Conservation (phyloP, 2,113 vertebrate species). For the Colossoma macropomum region DNA sequence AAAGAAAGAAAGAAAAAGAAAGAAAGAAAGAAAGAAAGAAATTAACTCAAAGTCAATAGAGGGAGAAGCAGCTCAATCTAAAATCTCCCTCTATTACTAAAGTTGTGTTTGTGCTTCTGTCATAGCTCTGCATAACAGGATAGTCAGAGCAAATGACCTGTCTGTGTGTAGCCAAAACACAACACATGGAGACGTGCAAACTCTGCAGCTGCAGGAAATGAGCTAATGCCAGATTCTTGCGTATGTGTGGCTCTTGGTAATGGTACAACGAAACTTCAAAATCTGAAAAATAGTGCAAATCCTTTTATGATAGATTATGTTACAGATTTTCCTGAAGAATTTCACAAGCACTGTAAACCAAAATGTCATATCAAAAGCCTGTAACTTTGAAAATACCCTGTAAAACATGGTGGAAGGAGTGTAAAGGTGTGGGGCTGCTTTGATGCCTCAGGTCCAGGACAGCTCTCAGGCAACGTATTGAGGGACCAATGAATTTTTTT, state of each 20-base stretch:
- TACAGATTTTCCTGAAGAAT: no score
- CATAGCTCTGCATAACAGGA: constrained; percentile 27
- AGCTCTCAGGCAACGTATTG: no score
- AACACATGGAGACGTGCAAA: not conserved
- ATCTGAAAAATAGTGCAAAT: not conserved
- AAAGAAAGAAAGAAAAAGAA: not conserved
- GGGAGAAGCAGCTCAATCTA: not conserved
- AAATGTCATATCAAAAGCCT: no score
- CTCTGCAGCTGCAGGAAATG: not conserved
- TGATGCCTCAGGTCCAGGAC: no score
- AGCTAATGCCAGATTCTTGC: not conserved
- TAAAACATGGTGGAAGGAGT: no score
- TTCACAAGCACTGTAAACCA: no score
- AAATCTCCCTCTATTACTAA: not conserved
- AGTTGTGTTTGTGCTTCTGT: constrained; percentile 13
- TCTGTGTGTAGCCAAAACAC: constrained; percentile 27
- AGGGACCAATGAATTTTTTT: no score
- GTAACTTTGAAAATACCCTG: no score
- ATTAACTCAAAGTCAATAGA: not conserved
- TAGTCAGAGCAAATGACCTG: not conserved
- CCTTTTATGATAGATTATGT: not conserved
- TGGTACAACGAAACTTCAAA: not conserved
- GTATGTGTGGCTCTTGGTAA: not conserved
- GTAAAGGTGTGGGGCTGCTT: no score
- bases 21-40: not conserved